Evolutionary conservation across 2,797 vertebrate genomes (phyloP).

Genomic region (Alauda arvensis): DNA sequence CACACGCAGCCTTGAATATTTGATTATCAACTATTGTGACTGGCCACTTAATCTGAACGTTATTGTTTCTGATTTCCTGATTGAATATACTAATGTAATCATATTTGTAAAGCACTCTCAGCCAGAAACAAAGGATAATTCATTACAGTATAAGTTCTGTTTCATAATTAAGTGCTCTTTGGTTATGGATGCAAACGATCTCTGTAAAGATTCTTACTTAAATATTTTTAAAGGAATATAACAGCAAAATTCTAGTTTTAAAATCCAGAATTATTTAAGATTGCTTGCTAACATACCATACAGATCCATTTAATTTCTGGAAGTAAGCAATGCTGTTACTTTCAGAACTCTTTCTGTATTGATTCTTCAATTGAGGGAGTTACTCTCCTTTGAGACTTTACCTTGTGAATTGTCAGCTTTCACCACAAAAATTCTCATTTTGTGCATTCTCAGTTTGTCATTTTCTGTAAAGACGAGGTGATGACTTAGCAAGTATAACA

Average conservation of each 20-base stretch:
- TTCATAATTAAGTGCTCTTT: conserved; percentile 37
- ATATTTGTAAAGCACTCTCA: conserved; percentile 13
- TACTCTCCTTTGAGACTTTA: neutral
- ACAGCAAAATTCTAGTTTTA: neutral
- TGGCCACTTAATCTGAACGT: conserved; percentile 34
- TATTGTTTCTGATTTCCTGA: conserved; percentile 50
- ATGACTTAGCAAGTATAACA: neutral
- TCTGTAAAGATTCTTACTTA: neutral
- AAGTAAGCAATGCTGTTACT: neutral
- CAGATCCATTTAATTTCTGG: neutral
- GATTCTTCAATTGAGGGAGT: neutral
- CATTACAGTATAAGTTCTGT: conserved; percentile 13
- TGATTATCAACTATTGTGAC: conserved; percentile 40
- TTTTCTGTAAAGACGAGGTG: neutral
- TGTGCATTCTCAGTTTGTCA: neutral
- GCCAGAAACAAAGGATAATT: conserved; percentile 45
- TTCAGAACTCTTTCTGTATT: neutral
- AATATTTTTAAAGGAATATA: neutral
- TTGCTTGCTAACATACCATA: neutral
- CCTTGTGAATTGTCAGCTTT: neutral
- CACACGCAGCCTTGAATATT: neutral
- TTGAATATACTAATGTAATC: conserved; percentile 43
- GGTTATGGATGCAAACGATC: neutral
- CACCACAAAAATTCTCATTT: neutral
- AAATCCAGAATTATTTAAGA: neutral